phyloP scores from a whole-genome alignment of 2,888 invertebrate species.

The Phymatocera aterrima region DNA sequence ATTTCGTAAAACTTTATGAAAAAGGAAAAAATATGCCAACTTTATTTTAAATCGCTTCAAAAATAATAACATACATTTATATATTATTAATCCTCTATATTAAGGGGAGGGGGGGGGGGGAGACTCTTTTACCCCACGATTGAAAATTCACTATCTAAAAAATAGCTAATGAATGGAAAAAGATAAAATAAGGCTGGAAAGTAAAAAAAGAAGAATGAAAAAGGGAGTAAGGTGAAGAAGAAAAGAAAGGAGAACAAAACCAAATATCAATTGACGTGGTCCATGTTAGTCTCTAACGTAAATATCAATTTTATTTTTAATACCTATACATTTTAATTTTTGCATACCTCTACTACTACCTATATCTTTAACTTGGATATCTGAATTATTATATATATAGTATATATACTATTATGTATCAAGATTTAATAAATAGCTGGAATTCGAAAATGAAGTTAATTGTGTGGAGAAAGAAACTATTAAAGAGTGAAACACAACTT shows the following conservation, averaged over 20 bases:
- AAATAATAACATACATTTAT: conserved; percentile 8
- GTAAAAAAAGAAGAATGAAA: neutral
- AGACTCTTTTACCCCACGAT: conserved; percentile 32
- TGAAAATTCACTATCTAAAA: conserved; percentile 7
- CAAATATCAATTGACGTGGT: conserved; percentile 67
- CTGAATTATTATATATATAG: too few species aligned
- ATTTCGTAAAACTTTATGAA: conserved; percentile 15
- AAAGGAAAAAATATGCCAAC: conserved; percentile 12
- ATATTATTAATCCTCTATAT: too few species aligned
- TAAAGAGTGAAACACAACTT: too few species aligned
- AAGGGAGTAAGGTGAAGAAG: neutral
- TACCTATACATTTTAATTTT: conserved; percentile 53
- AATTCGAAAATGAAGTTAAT: conserved; percentile 36
- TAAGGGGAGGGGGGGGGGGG: neutral
- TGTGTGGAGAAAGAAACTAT: too few species aligned
- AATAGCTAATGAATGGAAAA: too few species aligned
- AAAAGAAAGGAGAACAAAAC: conserved; percentile 38
- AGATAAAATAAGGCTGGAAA: neutral
- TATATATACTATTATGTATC: conserved; percentile 37
- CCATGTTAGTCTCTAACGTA: conserved; percentile 69
- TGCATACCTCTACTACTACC: too few species aligned
- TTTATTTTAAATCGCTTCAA: conserved; percentile 32
- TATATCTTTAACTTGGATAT: conserved; percentile 37
- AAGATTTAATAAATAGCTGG: conserved; percentile 31
- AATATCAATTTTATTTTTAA: conserved; percentile 67